Conservation (phyloP, 2,797 vertebrate species). For the Euthynnus affinis region DNA sequence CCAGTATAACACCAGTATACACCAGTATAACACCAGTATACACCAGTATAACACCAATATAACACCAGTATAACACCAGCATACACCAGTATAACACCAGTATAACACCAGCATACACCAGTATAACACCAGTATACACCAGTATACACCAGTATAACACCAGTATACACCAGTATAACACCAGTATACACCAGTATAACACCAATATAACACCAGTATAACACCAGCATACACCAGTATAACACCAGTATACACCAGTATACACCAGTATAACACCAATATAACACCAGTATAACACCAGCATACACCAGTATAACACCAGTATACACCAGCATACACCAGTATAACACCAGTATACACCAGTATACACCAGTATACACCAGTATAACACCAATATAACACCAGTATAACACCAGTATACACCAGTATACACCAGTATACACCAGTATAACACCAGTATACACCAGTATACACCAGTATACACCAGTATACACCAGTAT, state of each 20-base stretch:
- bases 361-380: neutral
- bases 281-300: too few species aligned
- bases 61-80: too few species aligned
- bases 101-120: neutral
- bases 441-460: neutral
- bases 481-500: neutral
- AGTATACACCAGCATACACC: neutral
- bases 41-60: too few species aligned
- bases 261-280: too few species aligned
- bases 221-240: too few species aligned
- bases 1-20: constrained; percentile 76
- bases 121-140: neutral
- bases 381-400: too few species aligned
- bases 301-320: neutral
- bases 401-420: too few species aligned
- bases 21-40: too few species aligned
- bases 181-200: too few species aligned
- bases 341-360: too few species aligned
- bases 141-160: constrained; percentile 62
- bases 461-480: constrained; percentile 72
- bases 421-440: neutral
- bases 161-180: neutral
- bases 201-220: too few species aligned
- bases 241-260: neutral
- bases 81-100: too few species aligned